A percentile compares a stretch with the other conserved stretches of the same genome.
These are phyloP conservation scores for Troides helena DNA, from an alignment of 2,888 invertebrate genomes.

Conservation along the genomic window DNA sequence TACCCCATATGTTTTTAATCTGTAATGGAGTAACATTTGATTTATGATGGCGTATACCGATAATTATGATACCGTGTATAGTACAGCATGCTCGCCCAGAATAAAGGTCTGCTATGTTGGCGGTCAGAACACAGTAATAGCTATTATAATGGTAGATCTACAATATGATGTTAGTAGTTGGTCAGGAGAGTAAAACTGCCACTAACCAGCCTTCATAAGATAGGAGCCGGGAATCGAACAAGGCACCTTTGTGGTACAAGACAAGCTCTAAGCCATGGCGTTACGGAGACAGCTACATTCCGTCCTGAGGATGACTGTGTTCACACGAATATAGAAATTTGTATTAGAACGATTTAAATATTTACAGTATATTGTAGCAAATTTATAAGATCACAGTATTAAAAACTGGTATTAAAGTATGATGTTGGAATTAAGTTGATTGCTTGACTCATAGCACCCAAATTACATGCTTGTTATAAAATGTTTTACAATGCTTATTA, in stretches of 20 bases:
- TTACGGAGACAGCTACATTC: neutral
- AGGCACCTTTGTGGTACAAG: neutral
- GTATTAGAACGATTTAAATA: neutral
- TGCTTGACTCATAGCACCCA: constrained; percentile 23
- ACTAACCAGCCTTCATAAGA: no score
- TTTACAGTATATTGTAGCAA: neutral
- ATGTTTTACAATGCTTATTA: constrained; percentile 31
- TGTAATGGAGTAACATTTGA: no score
- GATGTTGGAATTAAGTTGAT: constrained; percentile 17
- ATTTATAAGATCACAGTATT: constrained; percentile 1
- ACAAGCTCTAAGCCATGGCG: neutral
- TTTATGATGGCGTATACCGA: no score
- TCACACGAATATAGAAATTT: neutral
- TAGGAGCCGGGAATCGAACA: no score
- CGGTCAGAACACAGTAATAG: no score
- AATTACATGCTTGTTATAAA: constrained; percentile 31
- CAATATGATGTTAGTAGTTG: no score
- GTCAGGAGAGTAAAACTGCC: no score
- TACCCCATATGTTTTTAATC: no score
- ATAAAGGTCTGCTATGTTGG: no score
- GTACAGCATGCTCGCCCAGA: no score
- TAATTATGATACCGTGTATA: no score
- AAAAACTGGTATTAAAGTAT: constrained; percentile 19
- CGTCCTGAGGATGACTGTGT: neutral
- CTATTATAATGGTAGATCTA: no score